phyloP scores from a whole-genome alignment of 37 sponge, comb jelly and placozoan genomes.

The Agelas oroides region DNA sequence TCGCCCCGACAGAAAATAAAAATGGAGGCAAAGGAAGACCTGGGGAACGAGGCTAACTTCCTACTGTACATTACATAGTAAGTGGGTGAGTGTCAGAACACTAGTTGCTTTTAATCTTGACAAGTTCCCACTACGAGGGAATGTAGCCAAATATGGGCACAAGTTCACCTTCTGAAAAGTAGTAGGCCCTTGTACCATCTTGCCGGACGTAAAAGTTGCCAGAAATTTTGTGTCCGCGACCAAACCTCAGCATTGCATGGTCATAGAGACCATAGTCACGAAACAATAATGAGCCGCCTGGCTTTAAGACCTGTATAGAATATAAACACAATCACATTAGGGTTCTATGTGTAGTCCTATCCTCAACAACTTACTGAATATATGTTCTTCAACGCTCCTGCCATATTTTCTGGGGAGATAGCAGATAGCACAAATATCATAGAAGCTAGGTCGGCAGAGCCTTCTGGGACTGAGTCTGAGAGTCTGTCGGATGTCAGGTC shows the following conservation, averaged over 20 bases:
- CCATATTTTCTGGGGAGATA: conserved; percentile 89
- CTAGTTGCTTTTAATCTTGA: no score
- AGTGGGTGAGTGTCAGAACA: no score
- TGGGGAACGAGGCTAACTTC: no score
- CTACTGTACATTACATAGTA: no score
- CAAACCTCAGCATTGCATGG: conserved; percentile 97
- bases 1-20: no score
- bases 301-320: conserved; percentile 70
- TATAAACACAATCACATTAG: background rate
- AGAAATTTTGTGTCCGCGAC: conserved; percentile 91
- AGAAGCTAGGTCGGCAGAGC: conserved; percentile 76
- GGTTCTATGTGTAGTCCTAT: no score
- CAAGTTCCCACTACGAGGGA: no score
- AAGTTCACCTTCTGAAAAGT: conserved; percentile 83
- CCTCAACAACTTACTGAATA: conserved; percentile 30
- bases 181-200: conserved; percentile 97
- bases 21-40: no score
- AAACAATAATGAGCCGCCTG: conserved; percentile 87
- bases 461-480: conserved; percentile 30
- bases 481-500: conserved; percentile 83
- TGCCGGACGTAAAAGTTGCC: conserved; percentile 95
- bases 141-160: no score
- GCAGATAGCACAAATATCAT: conserved; percentile 96
- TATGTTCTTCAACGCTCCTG: conserved; percentile 69
- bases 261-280: conserved; percentile 98